Evolutionary conservation across 2,113 vertebrate genomes (phyloP).

Genomic region (Boulengeromyrus knoepffleri): DNA sequence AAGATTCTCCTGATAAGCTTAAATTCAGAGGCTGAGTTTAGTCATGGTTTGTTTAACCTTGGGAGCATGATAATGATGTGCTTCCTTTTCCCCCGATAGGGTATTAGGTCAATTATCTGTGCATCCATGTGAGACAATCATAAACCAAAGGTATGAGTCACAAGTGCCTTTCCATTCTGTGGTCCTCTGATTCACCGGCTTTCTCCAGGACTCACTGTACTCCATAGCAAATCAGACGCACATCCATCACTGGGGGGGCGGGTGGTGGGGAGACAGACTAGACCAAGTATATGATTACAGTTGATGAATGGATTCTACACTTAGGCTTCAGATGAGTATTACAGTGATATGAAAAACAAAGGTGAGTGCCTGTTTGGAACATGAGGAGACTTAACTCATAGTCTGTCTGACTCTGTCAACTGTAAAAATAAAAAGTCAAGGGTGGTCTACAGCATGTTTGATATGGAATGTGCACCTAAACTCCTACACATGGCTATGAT

Average conservation of each 20-base stretch:
- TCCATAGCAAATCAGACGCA: not conserved
- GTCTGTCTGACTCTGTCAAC: not conserved
- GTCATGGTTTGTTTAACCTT: not conserved
- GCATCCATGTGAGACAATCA: not conserved
- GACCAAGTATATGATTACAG: constrained; percentile 4
- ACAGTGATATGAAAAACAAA: not conserved
- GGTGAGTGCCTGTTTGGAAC: not conserved
- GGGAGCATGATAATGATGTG: not conserved
- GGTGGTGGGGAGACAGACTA: not conserved
- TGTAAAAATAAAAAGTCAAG: not conserved
- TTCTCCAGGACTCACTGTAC: not conserved
- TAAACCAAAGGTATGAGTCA: not conserved
- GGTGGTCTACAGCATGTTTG: not conserved
- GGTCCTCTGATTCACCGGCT: not conserved
- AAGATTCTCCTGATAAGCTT: not conserved
- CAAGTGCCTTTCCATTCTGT: not conserved
- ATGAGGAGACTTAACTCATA: not conserved
- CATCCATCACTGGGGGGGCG: not conserved
- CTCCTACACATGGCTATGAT: not conserved
- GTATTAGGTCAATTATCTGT: not conserved
- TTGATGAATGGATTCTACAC: constrained; percentile 6
- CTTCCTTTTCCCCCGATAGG: not conserved
- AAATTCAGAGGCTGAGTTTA: not conserved
- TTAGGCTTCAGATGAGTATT: not conserved
- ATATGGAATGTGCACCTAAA: not conserved